Conservation (phyloP, 2,888 invertebrate genomes). For the Formica aserva region DNA sequence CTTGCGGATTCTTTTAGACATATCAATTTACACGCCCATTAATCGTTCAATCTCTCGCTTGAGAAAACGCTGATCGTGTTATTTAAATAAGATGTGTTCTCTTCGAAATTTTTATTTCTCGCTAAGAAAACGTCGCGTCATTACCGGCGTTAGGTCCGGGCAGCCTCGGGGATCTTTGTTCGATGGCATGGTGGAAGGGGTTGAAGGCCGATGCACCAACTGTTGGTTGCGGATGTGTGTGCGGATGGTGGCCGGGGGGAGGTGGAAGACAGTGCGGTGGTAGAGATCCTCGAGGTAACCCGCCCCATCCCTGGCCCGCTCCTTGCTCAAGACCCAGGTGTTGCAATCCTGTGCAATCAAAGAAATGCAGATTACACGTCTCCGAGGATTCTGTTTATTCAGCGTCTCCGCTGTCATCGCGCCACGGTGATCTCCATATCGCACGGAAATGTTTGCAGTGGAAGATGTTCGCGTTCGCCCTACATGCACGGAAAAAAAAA, state of each 20-base stretch:
- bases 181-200: constrained; percentile 84
- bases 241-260: constrained; percentile 82
- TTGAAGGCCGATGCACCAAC: constrained; percentile 84
- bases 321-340: constrained; percentile 84
- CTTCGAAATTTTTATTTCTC: neutral
- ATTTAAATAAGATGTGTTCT: neutral
- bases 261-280: constrained; percentile 85
- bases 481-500: too few species aligned
- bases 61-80: neutral
- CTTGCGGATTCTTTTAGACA: constrained; percentile 79
- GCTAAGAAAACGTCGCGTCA: neutral
- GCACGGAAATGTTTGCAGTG: constrained; percentile 11
- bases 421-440: constrained; percentile 26
- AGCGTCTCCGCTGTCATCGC: constrained; percentile 45
- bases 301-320: constrained; percentile 83
- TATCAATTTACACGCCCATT: constrained; percentile 39
- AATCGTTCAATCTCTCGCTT: constrained; percentile 8
- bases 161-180: constrained; percentile 83
- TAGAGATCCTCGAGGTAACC: constrained; percentile 81
- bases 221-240: constrained; percentile 79
- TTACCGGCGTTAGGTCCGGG: constrained; percentile 77
- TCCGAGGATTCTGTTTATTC: constrained; percentile 35
- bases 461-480: too few species aligned
- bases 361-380: constrained; percentile 69
- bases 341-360: constrained; percentile 81